Base-by-base conservation (phyloP, 2,113 vertebrate genomes). In the Chiloscyllium plagiosum region DNA sequence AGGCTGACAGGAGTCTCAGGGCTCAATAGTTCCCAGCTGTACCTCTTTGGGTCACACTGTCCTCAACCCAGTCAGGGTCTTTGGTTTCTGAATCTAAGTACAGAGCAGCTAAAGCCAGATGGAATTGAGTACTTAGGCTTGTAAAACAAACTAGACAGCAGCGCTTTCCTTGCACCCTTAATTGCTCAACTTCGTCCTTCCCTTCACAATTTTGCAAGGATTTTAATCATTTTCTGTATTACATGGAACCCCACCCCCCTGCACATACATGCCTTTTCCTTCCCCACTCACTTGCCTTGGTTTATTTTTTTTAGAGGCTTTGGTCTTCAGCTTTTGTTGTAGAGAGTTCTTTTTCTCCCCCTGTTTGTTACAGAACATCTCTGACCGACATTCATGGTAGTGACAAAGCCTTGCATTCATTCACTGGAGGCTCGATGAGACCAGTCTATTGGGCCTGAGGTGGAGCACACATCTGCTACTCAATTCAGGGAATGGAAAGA, bases 1-100 rank as follows among this genome's bases (percentile, higher is more conserved):
- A 97, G 97, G 98, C 98, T 98, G 98, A 98, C 98, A 98, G 98
- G 98, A 97, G 98, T 98, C 98, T 98, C 98, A 98, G 97, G 97
- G 97, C 97, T 98, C 98, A 98, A 98, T 98, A 98, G 98, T 97
- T 97, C 97, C 98, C 98, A 98, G 98, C 97, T 97, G 97, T 97
- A 98, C 97, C 97, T 96, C 97, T 97, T 97, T 97, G 97, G 97
- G 96, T 86, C 70, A 97, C 96, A 96, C 83, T 72, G 96, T 96
- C 61, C 96, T 61, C 93, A 83, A 96, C 95, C 95, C 83, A 94
- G 78, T 85, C 95, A 94, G 50, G 80, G 83, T 96, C 94, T 94
- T 33, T n/a, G 80, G 29, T 76, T 93, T 96, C 90, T 93, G 80
- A 95, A 86, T 94, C 92, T 89, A 56, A 96, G 68, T 86, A 61